Conservation (phyloP, 1,140 invertebrate genomes). For the Pseudomyrmex concolor region DNA sequence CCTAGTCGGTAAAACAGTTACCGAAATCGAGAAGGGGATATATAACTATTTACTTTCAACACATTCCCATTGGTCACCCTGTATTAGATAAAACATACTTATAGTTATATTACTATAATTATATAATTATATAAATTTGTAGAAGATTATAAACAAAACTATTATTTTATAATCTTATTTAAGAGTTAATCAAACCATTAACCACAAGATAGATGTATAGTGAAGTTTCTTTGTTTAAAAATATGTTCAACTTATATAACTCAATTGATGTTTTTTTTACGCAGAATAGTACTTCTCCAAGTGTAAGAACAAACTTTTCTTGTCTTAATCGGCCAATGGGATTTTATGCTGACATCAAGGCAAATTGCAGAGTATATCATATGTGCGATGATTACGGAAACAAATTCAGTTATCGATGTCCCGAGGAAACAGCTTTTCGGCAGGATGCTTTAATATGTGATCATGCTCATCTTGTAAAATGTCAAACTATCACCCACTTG, state of each 20-base stretch:
- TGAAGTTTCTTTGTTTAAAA: too few relatives aligned
- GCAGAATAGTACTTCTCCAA: constrained; percentile 29
- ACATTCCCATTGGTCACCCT: too few relatives aligned
- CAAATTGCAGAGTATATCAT: constrained; percentile 84
- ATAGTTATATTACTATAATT: too few relatives aligned
- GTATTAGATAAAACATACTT: neutral
- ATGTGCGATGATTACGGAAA: constrained; percentile 84
- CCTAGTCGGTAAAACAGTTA: too few relatives aligned
- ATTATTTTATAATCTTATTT: too few relatives aligned
- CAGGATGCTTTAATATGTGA: constrained; percentile 85
- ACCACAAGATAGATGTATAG: too few relatives aligned
- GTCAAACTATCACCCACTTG: constrained; percentile 64
- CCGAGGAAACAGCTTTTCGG: constrained; percentile 84
- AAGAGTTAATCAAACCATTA: too few relatives aligned
- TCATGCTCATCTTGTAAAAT: constrained; percentile 85
- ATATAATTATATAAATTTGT: neutral
- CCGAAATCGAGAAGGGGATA: too few relatives aligned
- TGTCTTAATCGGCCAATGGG: constrained; percentile 81
- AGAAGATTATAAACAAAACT: neutral
- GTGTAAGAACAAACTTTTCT: constrained; percentile 75
- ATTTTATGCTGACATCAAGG: constrained; percentile 85
- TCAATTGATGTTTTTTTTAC: neutral
- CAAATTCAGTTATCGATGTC: constrained; percentile 85
- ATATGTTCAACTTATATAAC: neutral
- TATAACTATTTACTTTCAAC: too few relatives aligned